Conservation (phyloP, 2,113 vertebrate species). For the Psilopogon haemacephalus region DNA sequence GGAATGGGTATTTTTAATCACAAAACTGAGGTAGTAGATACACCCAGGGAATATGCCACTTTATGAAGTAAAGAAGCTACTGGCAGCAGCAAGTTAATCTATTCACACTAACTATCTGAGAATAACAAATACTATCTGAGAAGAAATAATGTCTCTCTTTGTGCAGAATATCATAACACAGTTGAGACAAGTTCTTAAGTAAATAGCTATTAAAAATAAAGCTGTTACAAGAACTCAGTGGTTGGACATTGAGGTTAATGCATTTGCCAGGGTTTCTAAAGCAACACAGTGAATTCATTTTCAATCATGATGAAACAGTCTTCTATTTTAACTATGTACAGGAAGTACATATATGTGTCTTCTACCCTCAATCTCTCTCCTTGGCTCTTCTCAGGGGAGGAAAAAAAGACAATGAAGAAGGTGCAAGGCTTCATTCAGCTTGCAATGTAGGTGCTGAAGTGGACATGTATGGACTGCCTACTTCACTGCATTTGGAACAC, state of each 20-base stretch:
- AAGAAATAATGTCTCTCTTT: neutral
- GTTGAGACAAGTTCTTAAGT: conserved; percentile 53
- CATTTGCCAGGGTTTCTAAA: conserved; percentile 76
- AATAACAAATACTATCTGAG: neutral
- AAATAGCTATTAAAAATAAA: conserved; percentile 73
- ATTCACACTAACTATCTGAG: neutral
- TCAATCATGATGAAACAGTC: conserved; percentile 54
- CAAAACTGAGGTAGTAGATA: neutral
- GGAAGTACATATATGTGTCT: conserved; percentile 29
- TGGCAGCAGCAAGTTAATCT: neutral
- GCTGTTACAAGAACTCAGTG: conserved; percentile 67
- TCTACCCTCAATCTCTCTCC: neutral
- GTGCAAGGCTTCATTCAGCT: neutral
- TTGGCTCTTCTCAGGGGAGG: neutral
- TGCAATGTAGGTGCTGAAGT: neutral
- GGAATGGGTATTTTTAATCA: neutral
- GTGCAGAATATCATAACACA: conserved; percentile 50
- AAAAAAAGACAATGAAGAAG: neutral
- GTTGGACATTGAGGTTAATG: conserved; percentile 72
- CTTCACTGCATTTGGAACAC: neutral
- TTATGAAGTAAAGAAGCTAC: neutral
- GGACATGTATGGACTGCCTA: neutral
- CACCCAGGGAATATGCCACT: neutral
- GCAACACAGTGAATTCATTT: conserved; percentile 72
- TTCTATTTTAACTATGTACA: conserved; percentile 48